phyloP scores from a whole-genome alignment of 2,797 vertebrate genomes.

The Tiaroga cobitis region DNA sequence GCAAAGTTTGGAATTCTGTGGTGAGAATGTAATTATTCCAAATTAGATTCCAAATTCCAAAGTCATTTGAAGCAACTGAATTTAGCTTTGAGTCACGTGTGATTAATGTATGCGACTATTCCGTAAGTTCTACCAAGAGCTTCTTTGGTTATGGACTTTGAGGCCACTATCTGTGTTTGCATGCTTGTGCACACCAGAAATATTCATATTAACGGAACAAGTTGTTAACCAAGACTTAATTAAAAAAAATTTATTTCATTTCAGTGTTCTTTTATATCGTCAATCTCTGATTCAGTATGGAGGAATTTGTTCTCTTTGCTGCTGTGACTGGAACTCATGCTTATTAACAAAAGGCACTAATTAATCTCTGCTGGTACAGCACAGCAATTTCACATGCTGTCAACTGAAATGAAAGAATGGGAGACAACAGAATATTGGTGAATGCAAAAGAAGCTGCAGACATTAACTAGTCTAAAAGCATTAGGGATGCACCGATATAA shows the following conservation, averaged over 20 bases:
- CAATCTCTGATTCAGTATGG: background rate
- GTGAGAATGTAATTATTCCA: background rate
- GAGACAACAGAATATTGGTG: background rate
- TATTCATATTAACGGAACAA: background rate
- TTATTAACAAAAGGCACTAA: conserved; percentile 14
- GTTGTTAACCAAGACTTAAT: background rate
- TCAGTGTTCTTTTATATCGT: background rate
- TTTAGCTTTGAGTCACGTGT: background rate
- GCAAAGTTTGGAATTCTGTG: background rate
- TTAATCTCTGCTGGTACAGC: background rate
- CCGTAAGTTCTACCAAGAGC: background rate
- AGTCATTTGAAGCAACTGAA: background rate
- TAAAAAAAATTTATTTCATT: no score
- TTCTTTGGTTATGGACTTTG: background rate
- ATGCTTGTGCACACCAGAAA: background rate
- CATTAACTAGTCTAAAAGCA: background rate
- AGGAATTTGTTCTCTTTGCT: background rate
- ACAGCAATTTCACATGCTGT: background rate
- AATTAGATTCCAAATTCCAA: background rate
- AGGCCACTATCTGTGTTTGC: background rate
- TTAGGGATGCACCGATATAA: no score
- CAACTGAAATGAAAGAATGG: conserved; percentile 7
- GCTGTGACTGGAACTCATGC: background rate
- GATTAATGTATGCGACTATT: background rate
- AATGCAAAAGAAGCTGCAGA: background rate